phyloP scores from a whole-genome alignment of 2,888 invertebrate species.

The Carabus problematicus region DNA sequence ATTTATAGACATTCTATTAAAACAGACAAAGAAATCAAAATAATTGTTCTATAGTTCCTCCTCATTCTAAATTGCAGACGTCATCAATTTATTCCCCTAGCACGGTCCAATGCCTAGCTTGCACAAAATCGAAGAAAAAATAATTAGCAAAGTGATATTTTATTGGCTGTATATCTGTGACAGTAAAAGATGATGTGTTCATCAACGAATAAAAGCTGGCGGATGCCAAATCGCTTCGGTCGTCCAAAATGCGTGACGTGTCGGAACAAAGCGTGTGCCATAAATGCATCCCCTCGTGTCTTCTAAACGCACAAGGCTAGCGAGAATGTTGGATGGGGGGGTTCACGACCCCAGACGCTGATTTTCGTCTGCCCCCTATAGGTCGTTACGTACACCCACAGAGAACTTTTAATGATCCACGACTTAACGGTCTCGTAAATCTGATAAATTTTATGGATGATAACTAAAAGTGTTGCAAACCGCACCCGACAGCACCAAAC shows the following conservation, averaged over 20 bases:
- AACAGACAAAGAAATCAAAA: too few relatives aligned
- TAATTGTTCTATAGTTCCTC: too few relatives aligned
- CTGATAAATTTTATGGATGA: constrained; percentile 38
- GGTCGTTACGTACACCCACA: constrained; percentile 33
- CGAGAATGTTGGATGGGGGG: constrained; percentile 4
- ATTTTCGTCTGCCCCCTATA: constrained; percentile 22
- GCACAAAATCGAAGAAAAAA: constrained; percentile 6
- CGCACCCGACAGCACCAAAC: constrained; percentile 5
- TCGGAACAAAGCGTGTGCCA: neutral
- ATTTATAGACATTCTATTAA: too few relatives aligned
- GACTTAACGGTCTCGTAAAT: constrained; percentile 36
- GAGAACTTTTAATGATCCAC: constrained; percentile 35
- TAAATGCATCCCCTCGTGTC: constrained; percentile 20
- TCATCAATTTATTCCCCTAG: too few relatives aligned
- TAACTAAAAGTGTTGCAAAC: constrained; percentile 37
- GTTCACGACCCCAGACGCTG: constrained; percentile 1
- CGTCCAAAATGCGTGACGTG: constrained; percentile 20
- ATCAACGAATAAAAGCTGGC: constrained; percentile 19
- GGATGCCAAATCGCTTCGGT: neutral
- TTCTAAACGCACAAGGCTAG: constrained; percentile 2
- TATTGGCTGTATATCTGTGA: constrained; percentile 16
- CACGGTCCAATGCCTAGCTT: neutral
- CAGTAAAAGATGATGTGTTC: constrained; percentile 24
- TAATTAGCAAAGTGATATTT: constrained; percentile 16
- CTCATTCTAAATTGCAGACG: too few relatives aligned